phyloP scores from a whole-genome alignment of 1,140 invertebrate genomes.

The Proales similis region DNA sequence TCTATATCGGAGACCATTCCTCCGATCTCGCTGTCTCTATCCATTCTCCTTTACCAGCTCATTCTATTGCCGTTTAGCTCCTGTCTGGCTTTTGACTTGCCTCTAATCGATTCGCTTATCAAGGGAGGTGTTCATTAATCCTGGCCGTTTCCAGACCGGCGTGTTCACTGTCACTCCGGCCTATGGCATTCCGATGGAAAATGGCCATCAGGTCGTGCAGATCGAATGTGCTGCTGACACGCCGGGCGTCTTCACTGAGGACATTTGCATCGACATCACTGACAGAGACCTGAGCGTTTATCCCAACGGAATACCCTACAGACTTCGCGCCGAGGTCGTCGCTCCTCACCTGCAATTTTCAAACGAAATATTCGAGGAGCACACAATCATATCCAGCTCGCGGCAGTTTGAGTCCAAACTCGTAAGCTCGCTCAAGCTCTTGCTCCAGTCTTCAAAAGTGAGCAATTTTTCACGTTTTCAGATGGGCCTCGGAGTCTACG shows the following conservation, averaged over 20 bases:
- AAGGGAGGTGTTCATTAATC: too few species aligned
- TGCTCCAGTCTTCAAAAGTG: too few species aligned
- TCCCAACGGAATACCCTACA: constrained; percentile 49
- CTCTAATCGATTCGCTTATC: too few species aligned
- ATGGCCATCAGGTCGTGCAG: constrained; percentile 46
- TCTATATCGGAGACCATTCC: too few species aligned
- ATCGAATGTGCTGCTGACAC: constrained; percentile 50
- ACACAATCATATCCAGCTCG: constrained; percentile 46
- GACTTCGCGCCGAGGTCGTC: constrained; percentile 49
- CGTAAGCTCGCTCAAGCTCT: constrained; percentile 3
- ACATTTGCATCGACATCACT: constrained; percentile 48
- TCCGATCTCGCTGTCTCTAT: too few species aligned
- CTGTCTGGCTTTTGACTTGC: too few species aligned
- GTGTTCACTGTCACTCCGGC: constrained; percentile 48
- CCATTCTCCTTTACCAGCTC: too few species aligned
- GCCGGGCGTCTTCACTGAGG: constrained; percentile 40
- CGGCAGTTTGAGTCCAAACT: neutral
- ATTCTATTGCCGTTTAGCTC: too few species aligned
- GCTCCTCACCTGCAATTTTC: constrained; percentile 48
- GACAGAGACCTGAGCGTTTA: constrained; percentile 43
- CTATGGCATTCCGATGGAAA: constrained; percentile 46
- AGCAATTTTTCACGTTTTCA: too few species aligned
- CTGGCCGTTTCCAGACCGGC: constrained; percentile 12
- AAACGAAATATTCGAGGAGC: constrained; percentile 53
- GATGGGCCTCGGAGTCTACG: constrained; percentile 48